These are phyloP conservation scores for Tachysurus vachellii DNA, from an alignment of 2,113 vertebrate genomes.

Conservation along the genomic window DNA sequence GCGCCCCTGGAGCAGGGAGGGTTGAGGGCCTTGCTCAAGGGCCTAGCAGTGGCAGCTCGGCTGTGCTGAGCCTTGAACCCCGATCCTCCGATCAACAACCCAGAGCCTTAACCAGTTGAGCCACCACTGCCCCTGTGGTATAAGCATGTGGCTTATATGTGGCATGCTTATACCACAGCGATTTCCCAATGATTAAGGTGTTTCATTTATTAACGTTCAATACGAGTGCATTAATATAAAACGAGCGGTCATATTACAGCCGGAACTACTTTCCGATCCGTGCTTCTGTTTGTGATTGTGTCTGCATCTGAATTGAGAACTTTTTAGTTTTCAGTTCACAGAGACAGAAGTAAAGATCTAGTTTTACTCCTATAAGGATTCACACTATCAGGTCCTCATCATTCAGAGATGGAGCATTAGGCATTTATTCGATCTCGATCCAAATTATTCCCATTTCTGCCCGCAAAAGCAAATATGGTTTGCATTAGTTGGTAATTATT, in stretches of 20 bases:
- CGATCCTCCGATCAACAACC: no score
- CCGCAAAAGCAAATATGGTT: slow-evolving; percentile 32
- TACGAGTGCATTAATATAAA: background rate
- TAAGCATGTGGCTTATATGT: no score
- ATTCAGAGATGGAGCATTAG: background rate
- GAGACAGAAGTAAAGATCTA: background rate
- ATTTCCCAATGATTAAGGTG: background rate
- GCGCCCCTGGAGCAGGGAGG: no score
- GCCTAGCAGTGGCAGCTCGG: no score
- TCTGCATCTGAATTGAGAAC: no score
- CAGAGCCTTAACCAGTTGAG: no score
- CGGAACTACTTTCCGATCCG: background rate
- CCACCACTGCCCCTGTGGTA: no score
- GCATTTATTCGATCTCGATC: slow-evolving; percentile 14
- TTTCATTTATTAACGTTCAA: background rate
- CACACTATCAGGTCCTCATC: background rate
- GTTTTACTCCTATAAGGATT: background rate
- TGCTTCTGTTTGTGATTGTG: background rate
- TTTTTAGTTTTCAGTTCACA: background rate
- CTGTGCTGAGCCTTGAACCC: no score
- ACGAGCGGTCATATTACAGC: no score
- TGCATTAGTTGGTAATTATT: slow-evolving; percentile 48
- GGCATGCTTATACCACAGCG: background rate
- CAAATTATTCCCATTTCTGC: slow-evolving; percentile 40
- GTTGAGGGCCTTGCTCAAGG: no score